Percentiles rank a stretch among this genome's conserved stretches.
phyloP scores from a whole-genome alignment of 2,113 vertebrate species.

The Struthio camelus region DNA sequence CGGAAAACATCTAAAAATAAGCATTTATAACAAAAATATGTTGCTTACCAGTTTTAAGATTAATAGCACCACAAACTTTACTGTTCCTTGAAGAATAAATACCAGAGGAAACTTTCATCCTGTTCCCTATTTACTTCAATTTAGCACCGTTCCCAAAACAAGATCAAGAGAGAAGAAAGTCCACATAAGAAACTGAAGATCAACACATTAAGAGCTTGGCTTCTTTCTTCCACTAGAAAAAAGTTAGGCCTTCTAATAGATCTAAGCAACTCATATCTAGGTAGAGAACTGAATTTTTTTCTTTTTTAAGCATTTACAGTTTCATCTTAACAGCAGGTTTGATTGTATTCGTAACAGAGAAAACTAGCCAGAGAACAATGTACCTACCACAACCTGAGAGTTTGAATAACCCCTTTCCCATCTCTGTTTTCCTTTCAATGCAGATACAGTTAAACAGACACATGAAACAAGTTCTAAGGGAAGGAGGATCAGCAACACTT shows the following conservation, averaged over 20 bases:
- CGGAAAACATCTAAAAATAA: neutral
- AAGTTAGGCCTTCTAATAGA: neutral
- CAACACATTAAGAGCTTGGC: neutral
- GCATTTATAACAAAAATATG: neutral
- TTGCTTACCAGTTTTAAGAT: neutral
- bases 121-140: neutral
- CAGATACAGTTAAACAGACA: neutral
- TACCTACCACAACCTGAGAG: fast-evolving
- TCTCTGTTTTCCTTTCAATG: neutral
- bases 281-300: neutral
- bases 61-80: neutral
- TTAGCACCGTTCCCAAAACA: neutral
- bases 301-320: neutral
- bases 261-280: neutral
- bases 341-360: neutral
- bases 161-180: neutral
- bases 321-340: neutral
- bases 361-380: neutral
- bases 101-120: neutral
- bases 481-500: neutral
- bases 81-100: neutral
- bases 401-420: neutral
- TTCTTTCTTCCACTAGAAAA: neutral
- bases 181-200: neutral
- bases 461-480: neutral